Evolutionary conservation across 2,888 invertebrate species (phyloP).

Genomic region (Cephus pygmeus): DNA sequence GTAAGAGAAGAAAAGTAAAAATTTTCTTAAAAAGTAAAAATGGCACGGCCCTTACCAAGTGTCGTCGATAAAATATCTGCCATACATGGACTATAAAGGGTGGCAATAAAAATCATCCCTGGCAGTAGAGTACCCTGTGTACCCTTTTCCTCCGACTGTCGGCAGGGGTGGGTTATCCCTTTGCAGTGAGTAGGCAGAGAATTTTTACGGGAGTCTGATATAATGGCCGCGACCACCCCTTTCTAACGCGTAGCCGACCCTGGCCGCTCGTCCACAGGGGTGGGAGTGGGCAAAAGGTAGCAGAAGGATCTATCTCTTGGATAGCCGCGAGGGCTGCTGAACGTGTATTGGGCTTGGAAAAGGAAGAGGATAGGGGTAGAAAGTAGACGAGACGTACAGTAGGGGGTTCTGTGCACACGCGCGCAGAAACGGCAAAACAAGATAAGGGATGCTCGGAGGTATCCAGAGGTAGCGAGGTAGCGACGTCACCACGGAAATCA

Average conservation of each 20-base stretch:
- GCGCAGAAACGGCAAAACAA: constrained; percentile 50
- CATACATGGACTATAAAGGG: background rate
- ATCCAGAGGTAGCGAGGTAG: constrained; percentile 48
- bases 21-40: background rate
- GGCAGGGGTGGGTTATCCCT: constrained; percentile 2
- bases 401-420: background rate
- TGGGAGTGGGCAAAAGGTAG: constrained; percentile 8
- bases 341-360: constrained; percentile 1
- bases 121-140: background rate
- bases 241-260: background rate
- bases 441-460: constrained; percentile 36
- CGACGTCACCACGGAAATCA: constrained; percentile 71
- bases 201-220: constrained; percentile 30
- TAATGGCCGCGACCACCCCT: constrained; percentile 22
- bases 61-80: background rate
- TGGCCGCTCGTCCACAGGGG: background rate
- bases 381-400: constrained; percentile 21
- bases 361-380: background rate
- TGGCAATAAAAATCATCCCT: background rate
- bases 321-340: constrained; percentile 17
- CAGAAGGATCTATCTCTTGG: constrained; percentile 32
- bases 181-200: constrained; percentile 13
- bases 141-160: background rate
- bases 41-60: background rate
- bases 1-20: background rate